Base-by-base conservation (phyloP, 2,888 invertebrate genomes). In the Acronicta aceris region DNA sequence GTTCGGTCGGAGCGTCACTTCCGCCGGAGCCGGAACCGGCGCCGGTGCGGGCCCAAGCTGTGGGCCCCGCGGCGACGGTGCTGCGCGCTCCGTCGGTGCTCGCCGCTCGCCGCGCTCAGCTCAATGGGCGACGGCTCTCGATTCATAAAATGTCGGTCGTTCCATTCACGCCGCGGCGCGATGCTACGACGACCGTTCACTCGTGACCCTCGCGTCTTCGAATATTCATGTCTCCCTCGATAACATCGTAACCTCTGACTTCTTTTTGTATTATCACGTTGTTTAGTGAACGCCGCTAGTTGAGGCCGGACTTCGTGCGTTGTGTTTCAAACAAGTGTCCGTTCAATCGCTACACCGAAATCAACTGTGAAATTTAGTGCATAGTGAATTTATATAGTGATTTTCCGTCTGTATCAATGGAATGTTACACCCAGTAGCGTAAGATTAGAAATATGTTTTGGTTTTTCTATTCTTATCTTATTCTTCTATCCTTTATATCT, bases 101-200 rank as follows among this genome's bases (percentile, higher is more conserved):
- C 73, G 75, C 81, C 82, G 69, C 79, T 58, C 51, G 54, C 62
- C 77, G 76, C 81, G 76, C 83, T 79, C 84, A 79, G 82, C 89
- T 93, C 94, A 94, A 93, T 94, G 93, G 90, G 92, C 89, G 89
- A 86, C 88, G 91, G 89, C 89, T 88, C 89, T 90, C 89, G 89
- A 94, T 94, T 94, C 94, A 94, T 94, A 92, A 93, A 94, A 94
- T 93, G 92, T 94, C 94, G 93, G 93, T 89, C 91, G 91, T 81
- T 89, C 94, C 94, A 93, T 93, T 94, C 91, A 93, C 92, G 92
- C 89, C 90, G 90, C 89, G 86, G 87, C 85, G 87, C 90, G 90
- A 86, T 90, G 93, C 90, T 90, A 84, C 90, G 82, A 83, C 88
- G 89, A 87, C 89, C 93, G 93, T 81, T 93, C 94, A 93, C 92